Conservation (phyloP, 2,888 invertebrate genomes). For the Ormyrus labotus region DNA sequence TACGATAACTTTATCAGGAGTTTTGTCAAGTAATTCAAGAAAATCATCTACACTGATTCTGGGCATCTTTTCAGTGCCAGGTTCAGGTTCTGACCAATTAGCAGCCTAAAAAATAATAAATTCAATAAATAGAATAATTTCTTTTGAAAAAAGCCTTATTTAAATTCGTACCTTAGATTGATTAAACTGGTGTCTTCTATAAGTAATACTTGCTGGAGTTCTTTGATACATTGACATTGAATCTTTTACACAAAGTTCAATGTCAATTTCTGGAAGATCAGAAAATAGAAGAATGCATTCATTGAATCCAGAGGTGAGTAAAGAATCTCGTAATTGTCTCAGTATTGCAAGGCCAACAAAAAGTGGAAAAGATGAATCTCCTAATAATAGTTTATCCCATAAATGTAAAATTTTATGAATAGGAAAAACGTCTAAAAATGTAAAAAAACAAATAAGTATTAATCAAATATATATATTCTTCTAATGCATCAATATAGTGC, state of each 20-base stretch:
- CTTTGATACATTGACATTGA: slow-evolving; percentile 90
- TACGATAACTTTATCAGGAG: slow-evolving; percentile 78
- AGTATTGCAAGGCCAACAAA: slow-evolving; percentile 96
- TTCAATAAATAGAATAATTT: background rate
- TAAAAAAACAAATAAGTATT: slow-evolving; percentile 38
- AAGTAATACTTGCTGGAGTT: slow-evolving; percentile 93
- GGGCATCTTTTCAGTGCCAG: slow-evolving; percentile 77
- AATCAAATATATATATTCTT: background rate
- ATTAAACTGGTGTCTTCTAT: slow-evolving; percentile 84
- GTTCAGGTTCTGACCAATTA: slow-evolving; percentile 70
- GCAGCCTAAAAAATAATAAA: slow-evolving; percentile 61
- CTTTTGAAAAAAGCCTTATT: background rate
- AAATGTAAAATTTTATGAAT: slow-evolving; percentile 97
- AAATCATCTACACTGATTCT: slow-evolving; percentile 92
- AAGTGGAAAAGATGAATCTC: slow-evolving; percentile 94
- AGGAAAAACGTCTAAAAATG: slow-evolving; percentile 93
- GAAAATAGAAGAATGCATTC: slow-evolving; percentile 98
- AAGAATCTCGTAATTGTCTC: slow-evolving; percentile 88
- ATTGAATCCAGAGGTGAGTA: slow-evolving; percentile 95
- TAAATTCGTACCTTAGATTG: slow-evolving; percentile 65
- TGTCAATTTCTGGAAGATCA: slow-evolving; percentile 98
- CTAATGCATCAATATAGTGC: slow-evolving; percentile 70
- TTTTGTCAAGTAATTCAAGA: slow-evolving; percentile 82
- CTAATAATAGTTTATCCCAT: slow-evolving; percentile 97
- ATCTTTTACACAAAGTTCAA: slow-evolving; percentile 93